A percentile compares a stretch with the other conserved stretches of the same genome.
Conservation (phyloP, 2,888 invertebrate species). For the Zeuzera pyrina region DNA sequence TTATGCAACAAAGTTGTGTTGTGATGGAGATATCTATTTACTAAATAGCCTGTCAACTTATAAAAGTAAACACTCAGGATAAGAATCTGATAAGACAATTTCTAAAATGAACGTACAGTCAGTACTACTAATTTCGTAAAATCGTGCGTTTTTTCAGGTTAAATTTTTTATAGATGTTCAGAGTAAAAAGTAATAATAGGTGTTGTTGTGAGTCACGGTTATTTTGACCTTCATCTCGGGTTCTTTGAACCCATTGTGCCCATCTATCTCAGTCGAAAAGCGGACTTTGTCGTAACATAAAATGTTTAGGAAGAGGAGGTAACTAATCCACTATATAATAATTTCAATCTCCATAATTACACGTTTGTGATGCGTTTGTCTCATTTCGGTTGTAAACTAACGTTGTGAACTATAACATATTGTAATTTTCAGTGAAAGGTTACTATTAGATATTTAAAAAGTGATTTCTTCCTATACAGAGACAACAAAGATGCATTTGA, state of each 20-base stretch:
- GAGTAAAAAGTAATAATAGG: conserved; percentile 50
- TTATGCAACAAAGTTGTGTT: too few relatives aligned
- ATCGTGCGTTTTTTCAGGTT: too few relatives aligned
- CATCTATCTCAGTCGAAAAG: conserved; percentile 17
- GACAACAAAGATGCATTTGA: conserved; percentile 54
- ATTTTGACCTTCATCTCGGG: conserved; percentile 45
- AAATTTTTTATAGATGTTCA: conserved; percentile 42
- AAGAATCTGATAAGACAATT: too few relatives aligned
- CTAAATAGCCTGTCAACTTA: too few relatives aligned
- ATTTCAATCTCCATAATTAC: neutral
- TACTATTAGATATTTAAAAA: conserved; percentile 2
- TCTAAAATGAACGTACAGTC: too few relatives aligned
- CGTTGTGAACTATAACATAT: neutral
- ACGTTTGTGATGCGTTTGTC: neutral
- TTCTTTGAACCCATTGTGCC: conserved; percentile 48
- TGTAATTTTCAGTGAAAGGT: neutral
- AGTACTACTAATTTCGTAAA: too few relatives aligned
- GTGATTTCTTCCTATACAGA: conserved; percentile 28
- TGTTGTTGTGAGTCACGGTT: conserved; percentile 47
- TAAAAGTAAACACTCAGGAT: too few relatives aligned
- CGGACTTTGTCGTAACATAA: conserved; percentile 21
- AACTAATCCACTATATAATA: neutral
- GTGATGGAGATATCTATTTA: too few relatives aligned
- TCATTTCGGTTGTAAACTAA: neutral
- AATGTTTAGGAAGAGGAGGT: conserved; percentile 39